These are phyloP conservation scores for Pterobdella sp. DNA, from an alignment of 2,888 invertebrate species.

Conservation along the genomic window DNA sequence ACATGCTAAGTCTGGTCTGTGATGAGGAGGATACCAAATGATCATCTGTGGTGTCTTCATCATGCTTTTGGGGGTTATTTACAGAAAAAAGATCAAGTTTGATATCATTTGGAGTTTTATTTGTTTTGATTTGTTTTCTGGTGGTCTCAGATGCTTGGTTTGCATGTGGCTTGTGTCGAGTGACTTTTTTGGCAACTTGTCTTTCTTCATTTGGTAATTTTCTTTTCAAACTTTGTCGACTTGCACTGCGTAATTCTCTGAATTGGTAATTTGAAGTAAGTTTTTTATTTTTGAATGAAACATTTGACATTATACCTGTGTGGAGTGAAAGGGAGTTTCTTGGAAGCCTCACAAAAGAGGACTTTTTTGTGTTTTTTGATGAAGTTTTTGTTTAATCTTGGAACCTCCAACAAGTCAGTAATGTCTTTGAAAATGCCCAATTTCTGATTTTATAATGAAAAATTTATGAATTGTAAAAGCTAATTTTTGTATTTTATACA, in stretches of 20 bases:
- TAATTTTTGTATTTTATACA: too few relatives aligned
- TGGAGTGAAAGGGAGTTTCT: too few relatives aligned
- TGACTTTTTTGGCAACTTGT: not conserved
- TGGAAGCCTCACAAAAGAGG: conserved; percentile 39
- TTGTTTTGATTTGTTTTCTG: not conserved
- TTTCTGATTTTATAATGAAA: conserved; percentile 40
- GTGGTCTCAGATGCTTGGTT: not conserved
- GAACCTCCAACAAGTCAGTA: conserved; percentile 45
- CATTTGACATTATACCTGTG: too few relatives aligned
- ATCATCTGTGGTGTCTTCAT: not conserved
- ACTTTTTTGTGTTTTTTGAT: conserved; percentile 46
- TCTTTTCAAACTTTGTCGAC: not conserved
- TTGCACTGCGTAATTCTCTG: conserved; percentile 2
- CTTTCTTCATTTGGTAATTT: not conserved
- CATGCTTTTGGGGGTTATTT: not conserved
- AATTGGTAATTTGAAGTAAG: not conserved
- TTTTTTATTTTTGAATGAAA: too few relatives aligned
- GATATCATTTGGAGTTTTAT: conserved; percentile 23
- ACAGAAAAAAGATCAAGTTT: conserved; percentile 15
- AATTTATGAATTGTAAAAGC: not conserved
- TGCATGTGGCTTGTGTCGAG: not conserved
- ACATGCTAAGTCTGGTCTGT: not conserved
- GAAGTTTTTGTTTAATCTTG: conserved; percentile 47
- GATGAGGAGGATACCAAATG: not conserved
- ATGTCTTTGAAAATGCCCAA: conserved; percentile 46